These are phyloP conservation scores for Mythimna loreyi DNA, from an alignment of 2,888 invertebrate species.

Conservation along the genomic window DNA sequence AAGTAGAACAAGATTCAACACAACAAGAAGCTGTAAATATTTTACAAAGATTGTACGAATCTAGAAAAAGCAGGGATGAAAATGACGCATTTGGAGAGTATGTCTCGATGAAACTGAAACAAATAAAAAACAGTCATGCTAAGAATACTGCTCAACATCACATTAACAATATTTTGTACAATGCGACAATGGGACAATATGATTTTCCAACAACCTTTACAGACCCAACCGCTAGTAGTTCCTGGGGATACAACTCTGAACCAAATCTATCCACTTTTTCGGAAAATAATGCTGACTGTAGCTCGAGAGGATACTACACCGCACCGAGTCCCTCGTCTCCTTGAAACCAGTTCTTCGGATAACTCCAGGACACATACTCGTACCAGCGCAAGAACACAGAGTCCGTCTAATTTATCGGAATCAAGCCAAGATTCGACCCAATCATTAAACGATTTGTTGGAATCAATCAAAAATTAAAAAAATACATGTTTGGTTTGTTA, in stretches of 20 bases:
- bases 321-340: slow-evolving; percentile 40
- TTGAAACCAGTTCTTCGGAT: slow-evolving; percentile 29
- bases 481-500: slow-evolving; percentile 21
- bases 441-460: slow-evolving; percentile 60
- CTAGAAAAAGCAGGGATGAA: slow-evolving; percentile 52
- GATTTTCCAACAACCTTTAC: slow-evolving; percentile 41
- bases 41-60: slow-evolving; percentile 56
- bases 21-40: slow-evolving; percentile 60
- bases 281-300: slow-evolving; percentile 56
- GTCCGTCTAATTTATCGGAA: slow-evolving; percentile 26
- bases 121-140: slow-evolving; percentile 48
- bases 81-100: slow-evolving; percentile 54
- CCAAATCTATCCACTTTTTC: slow-evolving; percentile 37
- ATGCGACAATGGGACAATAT: slow-evolving; percentile 20
- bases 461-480: slow-evolving; percentile 18
- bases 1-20: slow-evolving; percentile 54
- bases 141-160: slow-evolving; percentile 30
- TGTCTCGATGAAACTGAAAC: slow-evolving; percentile 51
- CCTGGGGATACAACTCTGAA: slow-evolving; percentile 47
- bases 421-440: slow-evolving; percentile 47
- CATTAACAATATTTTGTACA: slow-evolving; percentile 24
- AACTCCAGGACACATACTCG: slow-evolving; percentile 33
- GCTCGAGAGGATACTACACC: slow-evolving; percentile 61
- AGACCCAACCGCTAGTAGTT: slow-evolving; percentile 56
- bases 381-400: slow-evolving; percentile 46